Percentiles rank a stretch among this genome's conserved stretches.
Evolutionary conservation across 2,888 invertebrate species (phyloP).

Genomic region (Drosophila suboccidentalis): DNA sequence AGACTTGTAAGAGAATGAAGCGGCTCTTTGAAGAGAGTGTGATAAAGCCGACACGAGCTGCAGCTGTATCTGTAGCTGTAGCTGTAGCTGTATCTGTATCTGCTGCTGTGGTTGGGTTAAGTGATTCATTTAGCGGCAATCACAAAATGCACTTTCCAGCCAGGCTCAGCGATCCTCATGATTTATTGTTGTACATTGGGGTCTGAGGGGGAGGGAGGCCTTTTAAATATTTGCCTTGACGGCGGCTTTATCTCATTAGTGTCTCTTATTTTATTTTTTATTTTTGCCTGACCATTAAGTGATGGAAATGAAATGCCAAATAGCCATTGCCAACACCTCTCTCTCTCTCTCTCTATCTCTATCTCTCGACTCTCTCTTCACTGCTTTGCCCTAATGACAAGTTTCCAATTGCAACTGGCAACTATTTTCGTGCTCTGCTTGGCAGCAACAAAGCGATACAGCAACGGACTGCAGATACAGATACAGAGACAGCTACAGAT

Average conservation of each 20-base stretch:
- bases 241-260: slow-evolving; percentile 79
- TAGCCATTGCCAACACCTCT: slow-evolving; percentile 29
- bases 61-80: slow-evolving; percentile 28
- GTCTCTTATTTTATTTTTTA: slow-evolving; percentile 14
- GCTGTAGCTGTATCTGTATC: slow-evolving; percentile 26
- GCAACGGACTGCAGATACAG: slow-evolving; percentile 27
- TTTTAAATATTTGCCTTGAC: slow-evolving; percentile 62
- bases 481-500: slow-evolving; percentile 29
- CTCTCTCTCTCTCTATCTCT: background rate
- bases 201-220: slow-evolving; percentile 14
- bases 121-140: slow-evolving; percentile 81
- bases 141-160: slow-evolving; percentile 77
- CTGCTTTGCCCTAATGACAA: slow-evolving; percentile 49
- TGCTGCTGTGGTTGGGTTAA: slow-evolving; percentile 62
- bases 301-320: slow-evolving; percentile 63
- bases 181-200: slow-evolving; percentile 61
- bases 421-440: slow-evolving; percentile 79
- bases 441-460: slow-evolving; percentile 67
- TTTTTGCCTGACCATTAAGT: slow-evolving; percentile 55
- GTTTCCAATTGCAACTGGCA: slow-evolving; percentile 72
- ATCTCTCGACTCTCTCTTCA: background rate
- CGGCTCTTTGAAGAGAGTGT: slow-evolving; percentile 78
- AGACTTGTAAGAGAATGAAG: slow-evolving; percentile 36
- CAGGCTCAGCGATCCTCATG: slow-evolving; percentile 61
- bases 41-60: slow-evolving; percentile 71